A percentile compares a stretch with the other conserved stretches of the same genome.
These are phyloP conservation scores for Ctenicera cuprea DNA, from an alignment of 2,888 invertebrate species.

Conservation along the genomic window DNA sequence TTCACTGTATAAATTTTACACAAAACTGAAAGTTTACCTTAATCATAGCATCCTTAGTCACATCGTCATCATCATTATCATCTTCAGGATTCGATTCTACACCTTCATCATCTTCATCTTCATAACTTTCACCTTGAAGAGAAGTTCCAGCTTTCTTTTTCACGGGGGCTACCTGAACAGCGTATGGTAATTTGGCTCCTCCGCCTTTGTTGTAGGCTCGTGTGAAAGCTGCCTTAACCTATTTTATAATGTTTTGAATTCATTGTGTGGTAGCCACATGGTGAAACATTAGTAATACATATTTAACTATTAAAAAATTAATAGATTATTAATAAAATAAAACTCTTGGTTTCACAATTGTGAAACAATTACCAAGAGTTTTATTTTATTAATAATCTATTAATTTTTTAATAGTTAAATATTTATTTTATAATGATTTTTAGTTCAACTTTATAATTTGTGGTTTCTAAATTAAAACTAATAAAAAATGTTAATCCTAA, in stretches of 20 bases:
- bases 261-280: no score
- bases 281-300: no score
- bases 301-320: no score
- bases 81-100: conserved; percentile 72
- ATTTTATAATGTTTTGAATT: conserved; percentile 56
- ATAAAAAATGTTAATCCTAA: no score
- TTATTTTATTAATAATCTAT: no score
- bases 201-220: conserved; percentile 91
- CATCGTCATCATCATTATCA: conserved; percentile 79
- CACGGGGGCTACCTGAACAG: conserved; percentile 77
- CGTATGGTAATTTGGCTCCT: conserved; percentile 84
- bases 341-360: no score
- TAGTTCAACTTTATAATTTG: no score
- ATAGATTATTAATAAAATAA: conserved; percentile 7
- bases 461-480: no score
- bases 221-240: conserved; percentile 96
- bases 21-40: conserved; percentile 75
- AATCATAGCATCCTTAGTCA: conserved; percentile 85
- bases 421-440: background rate
- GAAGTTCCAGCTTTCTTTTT: conserved; percentile 76
- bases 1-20: background rate
- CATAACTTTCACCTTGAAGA: conserved; percentile 70
- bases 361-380: no score
- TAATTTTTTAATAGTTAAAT: no score
- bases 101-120: conserved; percentile 70